Base-by-base conservation (phyloP, 2,888 invertebrate species). In the Plagiodera versicolora region DNA sequence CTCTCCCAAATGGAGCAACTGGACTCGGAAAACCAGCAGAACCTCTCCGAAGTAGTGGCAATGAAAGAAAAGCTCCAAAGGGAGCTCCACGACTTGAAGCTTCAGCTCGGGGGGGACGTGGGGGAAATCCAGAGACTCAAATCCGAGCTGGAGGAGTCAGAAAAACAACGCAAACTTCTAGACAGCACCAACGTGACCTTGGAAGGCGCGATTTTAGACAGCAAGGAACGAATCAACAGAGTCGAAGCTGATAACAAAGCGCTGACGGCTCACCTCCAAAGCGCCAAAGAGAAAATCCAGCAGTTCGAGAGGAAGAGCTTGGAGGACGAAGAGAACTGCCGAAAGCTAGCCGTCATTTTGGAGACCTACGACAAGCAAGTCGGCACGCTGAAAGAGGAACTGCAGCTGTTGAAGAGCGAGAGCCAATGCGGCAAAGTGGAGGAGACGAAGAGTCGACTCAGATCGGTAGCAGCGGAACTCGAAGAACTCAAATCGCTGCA, bases 1-100 rank as follows among this genome's bases (percentile, higher is more conserved):
- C n/a, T 62, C 32, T 14, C 19, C 8, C 65, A 68, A 67, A 46
- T 67, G 8, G 67, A 67, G 14, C 78, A 80, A 58, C 66, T 81
- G 1, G 80, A 81, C 67, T 63, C 68, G 8, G 80, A 81, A 60
- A 76, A 78, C 66, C 80, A 80, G 64, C 72, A 76, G 55, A 79
- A 79, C 54, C 73, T 76, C 10, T 74, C 74, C 19, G 75, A 79
- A 64, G 67, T 81, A 44, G 72, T 80, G 9, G 68, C 65, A 11
- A 72, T 80, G 28, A 77, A 76, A 64, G 77, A 78, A 54, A 71
- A 76, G 60, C 59, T 81, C n/a, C 78, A 78, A 46, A 72, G 77
- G 10, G 75, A 64, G 46, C 16, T 62, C 19, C 56, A 52, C 14
- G 54, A 55, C 8, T 17, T 56, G 17, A 58, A 58, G n/a, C n/a